Conservation (phyloP, 2,888 invertebrate genomes). For the Metalampra italica region DNA sequence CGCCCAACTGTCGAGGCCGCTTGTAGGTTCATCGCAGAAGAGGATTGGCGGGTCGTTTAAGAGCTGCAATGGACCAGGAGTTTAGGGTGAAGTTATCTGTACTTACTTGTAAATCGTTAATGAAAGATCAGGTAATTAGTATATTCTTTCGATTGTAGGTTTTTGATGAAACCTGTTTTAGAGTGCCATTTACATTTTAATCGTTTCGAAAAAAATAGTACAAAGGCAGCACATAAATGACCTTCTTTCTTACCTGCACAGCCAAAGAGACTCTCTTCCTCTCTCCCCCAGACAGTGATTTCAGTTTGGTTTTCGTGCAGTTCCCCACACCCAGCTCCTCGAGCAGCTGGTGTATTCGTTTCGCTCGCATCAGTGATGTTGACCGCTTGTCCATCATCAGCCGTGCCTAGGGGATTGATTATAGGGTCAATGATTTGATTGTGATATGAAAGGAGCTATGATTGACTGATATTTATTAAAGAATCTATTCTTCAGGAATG, state of each 20-base stretch:
- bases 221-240: not conserved
- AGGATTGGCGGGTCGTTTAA: constrained; percentile 92
- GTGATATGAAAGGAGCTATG: no score
- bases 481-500: no score
- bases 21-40: constrained; percentile 97
- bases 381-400: constrained; percentile 84
- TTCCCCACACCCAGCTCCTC: constrained; percentile 84
- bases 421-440: not conserved
- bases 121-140: no score
- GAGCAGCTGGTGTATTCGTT: constrained; percentile 64
- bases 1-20: constrained; percentile 93
- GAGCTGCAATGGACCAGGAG: constrained; percentile 71
- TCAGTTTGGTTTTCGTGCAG: constrained; percentile 84
- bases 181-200: no score
- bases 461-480: no score
- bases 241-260: constrained; percentile 80
- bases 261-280: constrained; percentile 91
- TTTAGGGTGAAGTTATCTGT: no score
- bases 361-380: constrained; percentile 45
- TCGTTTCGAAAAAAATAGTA: no score
- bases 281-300: constrained; percentile 93
- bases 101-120: no score
- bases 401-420: constrained; percentile 76
- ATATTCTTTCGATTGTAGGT: no score
- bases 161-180: no score